Base-by-base conservation (phyloP, 2,888 invertebrate genomes). In the Matsumyia berberina region DNA sequence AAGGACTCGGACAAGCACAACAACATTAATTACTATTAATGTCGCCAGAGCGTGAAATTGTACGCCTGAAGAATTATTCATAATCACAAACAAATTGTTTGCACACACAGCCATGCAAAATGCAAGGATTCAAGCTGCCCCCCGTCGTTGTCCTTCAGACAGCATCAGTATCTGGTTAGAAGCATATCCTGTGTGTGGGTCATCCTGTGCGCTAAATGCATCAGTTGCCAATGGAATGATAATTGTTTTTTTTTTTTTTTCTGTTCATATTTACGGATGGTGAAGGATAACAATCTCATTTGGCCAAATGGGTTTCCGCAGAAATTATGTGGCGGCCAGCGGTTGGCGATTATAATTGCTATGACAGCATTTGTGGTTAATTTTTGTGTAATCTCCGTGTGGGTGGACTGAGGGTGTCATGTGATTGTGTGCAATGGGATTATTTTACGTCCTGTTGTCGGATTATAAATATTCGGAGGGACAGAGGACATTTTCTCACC, bases 41-140 rank as follows among this genome's bases (percentile, higher is more conserved):
- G 46, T 49, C 49, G 33, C 15, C 64, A 72, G 70, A 78, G 78
- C 57, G 64, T 78, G 39, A 78, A 72, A 64, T 64, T 37, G 33
- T 57, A 57, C 46, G 78, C 78, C 78, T 42, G 19, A 57, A 39
- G 78, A 64, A 46, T 55, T 17, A 33, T 42, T 31, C n/a, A 70
- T 46, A 53, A 9, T 37, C 67, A 35, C 57, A 76, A 55, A 58
- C 46, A 76, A 33, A 55, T 44, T 64, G 53, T 33, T 8, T n/a
- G 7, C 5, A 6, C n/a, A 19, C 5, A 12, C 58, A 58, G 2
- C n/a, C 7, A 9, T 3, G 8, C 15, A 31, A 12, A 24, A 19
- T 9, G 9, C 29, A 60, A 42, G 15, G 31, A 9, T 60, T 5
- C 44, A 37, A 8, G 46, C 11, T 9, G 35, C 31, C 7, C 44